Conservation (phyloP, 2,797 vertebrate genomes). For the Emys orbicularis region DNA sequence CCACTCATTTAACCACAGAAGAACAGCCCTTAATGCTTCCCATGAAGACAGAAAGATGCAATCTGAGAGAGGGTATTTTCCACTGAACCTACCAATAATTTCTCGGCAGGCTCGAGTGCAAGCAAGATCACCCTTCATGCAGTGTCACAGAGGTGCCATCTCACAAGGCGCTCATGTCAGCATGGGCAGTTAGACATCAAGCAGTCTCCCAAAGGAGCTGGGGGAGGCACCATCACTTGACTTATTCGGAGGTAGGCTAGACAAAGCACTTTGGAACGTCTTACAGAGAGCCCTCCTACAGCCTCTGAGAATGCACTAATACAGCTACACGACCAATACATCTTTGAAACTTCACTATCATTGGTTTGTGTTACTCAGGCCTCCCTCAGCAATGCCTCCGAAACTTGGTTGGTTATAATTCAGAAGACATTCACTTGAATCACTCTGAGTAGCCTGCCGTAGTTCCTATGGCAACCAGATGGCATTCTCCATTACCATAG, state of each 20-base stretch:
- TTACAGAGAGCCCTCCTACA: neutral
- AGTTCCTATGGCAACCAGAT: slow-evolving; percentile 77
- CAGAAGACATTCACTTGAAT: slow-evolving; percentile 46
- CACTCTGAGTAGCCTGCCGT: slow-evolving; percentile 53
- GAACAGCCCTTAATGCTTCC: neutral
- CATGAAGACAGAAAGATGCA: neutral
- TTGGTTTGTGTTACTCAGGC: neutral
- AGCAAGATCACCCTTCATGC: neutral
- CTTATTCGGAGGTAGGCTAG: neutral
- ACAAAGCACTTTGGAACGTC: neutral
- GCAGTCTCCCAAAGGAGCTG: neutral
- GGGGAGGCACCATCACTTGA: neutral
- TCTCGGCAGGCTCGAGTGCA: neutral
- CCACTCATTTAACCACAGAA: neutral
- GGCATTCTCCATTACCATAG: slow-evolving; percentile 48
- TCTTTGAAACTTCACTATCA: neutral
- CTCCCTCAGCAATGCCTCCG: neutral
- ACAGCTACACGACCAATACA: fast-evolving
- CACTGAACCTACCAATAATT: neutral
- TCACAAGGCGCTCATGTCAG: neutral
- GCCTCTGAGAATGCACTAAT: fast-evolving
- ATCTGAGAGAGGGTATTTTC: neutral
- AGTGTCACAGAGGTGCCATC: neutral
- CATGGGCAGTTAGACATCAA: neutral
- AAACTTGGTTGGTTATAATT: slow-evolving; percentile 17